Evolutionary conservation across 2,113 vertebrate species (phyloP).

Genomic region (Oxyruncus cristatus): DNA sequence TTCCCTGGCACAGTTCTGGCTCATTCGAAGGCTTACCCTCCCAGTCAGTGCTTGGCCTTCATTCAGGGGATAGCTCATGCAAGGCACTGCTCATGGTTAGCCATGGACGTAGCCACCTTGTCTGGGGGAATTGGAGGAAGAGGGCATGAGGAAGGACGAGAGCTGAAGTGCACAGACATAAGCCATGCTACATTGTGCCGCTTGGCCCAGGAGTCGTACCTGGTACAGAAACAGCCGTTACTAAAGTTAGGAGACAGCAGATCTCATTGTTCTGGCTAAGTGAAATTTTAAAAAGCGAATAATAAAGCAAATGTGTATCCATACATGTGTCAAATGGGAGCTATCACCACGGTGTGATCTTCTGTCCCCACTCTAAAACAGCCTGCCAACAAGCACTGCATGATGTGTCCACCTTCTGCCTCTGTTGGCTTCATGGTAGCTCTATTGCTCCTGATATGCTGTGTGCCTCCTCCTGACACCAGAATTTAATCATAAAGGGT

Average conservation of each 20-base stretch:
- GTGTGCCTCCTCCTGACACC: background rate
- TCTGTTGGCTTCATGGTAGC: background rate
- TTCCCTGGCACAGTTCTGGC: background rate
- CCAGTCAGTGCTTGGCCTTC: background rate
- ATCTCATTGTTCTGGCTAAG: background rate
- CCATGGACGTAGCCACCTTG: background rate
- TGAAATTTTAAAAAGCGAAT: background rate
- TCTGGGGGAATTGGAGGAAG: background rate
- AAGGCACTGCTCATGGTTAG: background rate
- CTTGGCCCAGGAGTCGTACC: background rate
- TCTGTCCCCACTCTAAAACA: background rate
- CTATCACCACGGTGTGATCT: background rate
- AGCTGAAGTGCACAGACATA: background rate
- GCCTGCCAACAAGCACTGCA: background rate
- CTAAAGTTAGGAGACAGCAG: background rate
- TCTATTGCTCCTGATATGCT: background rate
- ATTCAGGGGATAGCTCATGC: background rate
- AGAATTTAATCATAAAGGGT: background rate
- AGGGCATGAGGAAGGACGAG: background rate
- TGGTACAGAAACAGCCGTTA: rapidly evolving
- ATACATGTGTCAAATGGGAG: background rate
- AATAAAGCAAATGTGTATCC: background rate
- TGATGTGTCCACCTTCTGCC: background rate
- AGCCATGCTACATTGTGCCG: background rate
- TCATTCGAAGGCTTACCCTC: background rate